A percentile compares a stretch with the other conserved stretches of the same genome.
phyloP scores from a whole-genome alignment of 2,113 vertebrate species.

The Pitta sordida region DNA sequence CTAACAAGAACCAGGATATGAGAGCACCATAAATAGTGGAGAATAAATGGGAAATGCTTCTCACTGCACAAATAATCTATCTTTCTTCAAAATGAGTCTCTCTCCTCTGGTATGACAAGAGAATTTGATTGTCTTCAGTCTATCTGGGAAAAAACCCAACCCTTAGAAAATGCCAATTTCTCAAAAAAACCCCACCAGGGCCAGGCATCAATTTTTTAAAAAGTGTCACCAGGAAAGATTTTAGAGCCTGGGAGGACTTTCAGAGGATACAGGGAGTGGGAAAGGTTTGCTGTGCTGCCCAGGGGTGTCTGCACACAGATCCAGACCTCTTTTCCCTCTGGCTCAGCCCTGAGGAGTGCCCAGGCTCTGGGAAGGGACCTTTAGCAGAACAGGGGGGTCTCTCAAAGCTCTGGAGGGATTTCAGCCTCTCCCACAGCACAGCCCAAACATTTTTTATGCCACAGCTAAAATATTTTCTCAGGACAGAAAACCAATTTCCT shows the following conservation, averaged over 20 bases:
- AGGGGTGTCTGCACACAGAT: not conserved
- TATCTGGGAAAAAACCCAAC: not conserved
- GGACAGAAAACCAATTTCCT: not conserved
- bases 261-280: not conserved
- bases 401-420: not conserved
- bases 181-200: not conserved
- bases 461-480: not conserved
- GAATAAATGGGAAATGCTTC: slow-evolving; percentile 3
- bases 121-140: slow-evolving; percentile 2
- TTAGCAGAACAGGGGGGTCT: not conserved
- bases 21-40: slow-evolving; percentile 4
- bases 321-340: not conserved
- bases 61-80: not conserved
- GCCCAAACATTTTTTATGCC: not conserved
- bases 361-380: not conserved
- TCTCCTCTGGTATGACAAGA: not conserved
- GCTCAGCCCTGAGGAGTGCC: not conserved
- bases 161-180: not conserved
- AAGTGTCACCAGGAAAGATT: not conserved
- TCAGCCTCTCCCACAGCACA: not conserved
- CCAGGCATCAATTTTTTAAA: not conserved
- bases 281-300: not conserved
- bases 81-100: slow-evolving; percentile 2
- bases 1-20: slow-evolving; percentile 11
- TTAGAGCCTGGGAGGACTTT: not conserved